phyloP scores from a whole-genome alignment of 2,113 vertebrate genomes.

The Acrocephalus arundinaceus region DNA sequence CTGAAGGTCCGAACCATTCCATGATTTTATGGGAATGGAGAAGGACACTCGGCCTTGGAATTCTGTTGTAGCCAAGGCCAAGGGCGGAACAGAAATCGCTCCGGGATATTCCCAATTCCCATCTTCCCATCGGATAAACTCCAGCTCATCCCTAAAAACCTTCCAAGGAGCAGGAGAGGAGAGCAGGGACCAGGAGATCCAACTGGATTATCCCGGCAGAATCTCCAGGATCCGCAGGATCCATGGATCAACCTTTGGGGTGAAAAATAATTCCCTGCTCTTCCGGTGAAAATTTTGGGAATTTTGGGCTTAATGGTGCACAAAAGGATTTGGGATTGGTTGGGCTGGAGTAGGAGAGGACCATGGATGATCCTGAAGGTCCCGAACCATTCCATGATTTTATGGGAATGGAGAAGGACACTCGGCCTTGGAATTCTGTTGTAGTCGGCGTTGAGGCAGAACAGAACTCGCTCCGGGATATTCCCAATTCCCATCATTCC shows the following conservation, averaged over 20 bases:
- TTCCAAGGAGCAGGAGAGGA: too few species aligned
- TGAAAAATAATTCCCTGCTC: too few species aligned
- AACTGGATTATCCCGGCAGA: too few species aligned
- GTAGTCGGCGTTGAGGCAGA: background rate
- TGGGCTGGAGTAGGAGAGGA: background rate
- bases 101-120: too few species aligned
- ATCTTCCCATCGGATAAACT: too few species aligned
- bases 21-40: background rate
- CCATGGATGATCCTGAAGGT: background rate
- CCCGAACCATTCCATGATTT: background rate
- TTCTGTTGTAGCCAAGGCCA: fast-evolving
- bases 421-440: background rate
- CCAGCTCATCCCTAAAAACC: too few species aligned
- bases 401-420: background rate
- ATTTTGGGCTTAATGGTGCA: too few species aligned
- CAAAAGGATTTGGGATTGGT: background rate
- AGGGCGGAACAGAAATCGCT: too few species aligned
- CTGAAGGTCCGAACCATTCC: background rate
- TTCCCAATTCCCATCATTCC: background rate
- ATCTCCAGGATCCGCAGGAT: too few species aligned
- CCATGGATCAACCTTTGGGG: too few species aligned
- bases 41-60: background rate
- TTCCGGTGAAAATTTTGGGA: too few species aligned
- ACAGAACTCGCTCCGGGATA: background rate
- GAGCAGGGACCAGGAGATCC: too few species aligned